Percentiles rank a stretch among this genome's conserved stretches.
Evolutionary conservation across 1,140 invertebrate species (phyloP).

Genomic region (Bombus pyrosoma): DNA sequence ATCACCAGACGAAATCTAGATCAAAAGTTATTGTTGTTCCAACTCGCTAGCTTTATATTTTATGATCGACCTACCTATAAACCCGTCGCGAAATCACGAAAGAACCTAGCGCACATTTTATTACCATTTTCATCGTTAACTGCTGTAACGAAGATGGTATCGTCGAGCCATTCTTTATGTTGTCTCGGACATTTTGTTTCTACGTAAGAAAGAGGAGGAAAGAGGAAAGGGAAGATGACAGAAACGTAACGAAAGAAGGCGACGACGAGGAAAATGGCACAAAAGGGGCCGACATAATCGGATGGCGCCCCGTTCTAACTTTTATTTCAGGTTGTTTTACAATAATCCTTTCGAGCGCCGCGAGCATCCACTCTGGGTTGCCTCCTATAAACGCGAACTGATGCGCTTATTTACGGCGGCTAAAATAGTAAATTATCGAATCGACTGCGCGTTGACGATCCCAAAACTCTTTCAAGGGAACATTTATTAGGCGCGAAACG

Average conservation of each 20-base stretch:
- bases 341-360: constrained; percentile 28
- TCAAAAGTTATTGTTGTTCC: constrained; percentile 25
- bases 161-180: constrained; percentile 24
- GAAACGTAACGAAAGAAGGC: neutral
- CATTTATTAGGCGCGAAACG: constrained; percentile 69
- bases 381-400: constrained; percentile 45
- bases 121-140: constrained; percentile 20
- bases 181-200: constrained; percentile 15
- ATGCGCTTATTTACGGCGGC: constrained; percentile 57
- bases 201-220: neutral
- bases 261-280: neutral
- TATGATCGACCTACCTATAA: constrained; percentile 58
- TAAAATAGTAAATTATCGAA: constrained; percentile 73
- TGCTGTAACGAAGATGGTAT: constrained; percentile 29
- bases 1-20: constrained; percentile 30
- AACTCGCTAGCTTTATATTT: constrained; percentile 39
- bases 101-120: constrained; percentile 48
- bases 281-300: neutral
- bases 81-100: constrained; percentile 40
- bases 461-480: constrained; percentile 51
- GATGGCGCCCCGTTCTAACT: neutral
- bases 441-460: constrained; percentile 62
- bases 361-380: neutral
- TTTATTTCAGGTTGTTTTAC: constrained; percentile 35
- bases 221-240: too few species aligned